Conservation (phyloP, 2,797 vertebrate species). For the Florisuga fusca region DNA sequence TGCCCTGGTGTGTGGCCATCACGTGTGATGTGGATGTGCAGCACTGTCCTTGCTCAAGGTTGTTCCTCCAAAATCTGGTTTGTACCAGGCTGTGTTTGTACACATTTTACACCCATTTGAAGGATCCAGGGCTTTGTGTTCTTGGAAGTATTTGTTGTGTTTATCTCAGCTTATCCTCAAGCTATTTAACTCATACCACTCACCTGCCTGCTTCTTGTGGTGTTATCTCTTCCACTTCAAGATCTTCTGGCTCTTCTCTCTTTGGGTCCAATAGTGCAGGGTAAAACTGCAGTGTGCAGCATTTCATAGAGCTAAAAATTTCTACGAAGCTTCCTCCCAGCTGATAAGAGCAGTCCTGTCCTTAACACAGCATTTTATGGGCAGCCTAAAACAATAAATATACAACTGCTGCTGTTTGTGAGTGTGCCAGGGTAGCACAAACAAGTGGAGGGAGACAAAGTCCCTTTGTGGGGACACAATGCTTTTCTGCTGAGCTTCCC, state of each 20-base stretch:
- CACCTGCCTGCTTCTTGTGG: neutral
- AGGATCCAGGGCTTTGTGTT: neutral
- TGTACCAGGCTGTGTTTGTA: neutral
- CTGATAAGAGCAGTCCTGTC: neutral
- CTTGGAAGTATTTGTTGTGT: neutral
- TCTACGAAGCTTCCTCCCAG: neutral
- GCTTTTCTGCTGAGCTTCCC: conserved; percentile 36
- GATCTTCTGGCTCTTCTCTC: neutral
- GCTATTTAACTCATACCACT: neutral
- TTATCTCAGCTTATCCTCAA: neutral
- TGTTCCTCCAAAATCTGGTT: neutral
- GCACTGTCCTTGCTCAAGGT: fast-evolving
- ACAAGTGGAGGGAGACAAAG: neutral
- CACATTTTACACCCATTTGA: neutral
- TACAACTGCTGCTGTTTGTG: conserved; percentile 14
- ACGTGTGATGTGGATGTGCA: neutral
- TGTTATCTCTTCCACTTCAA: neutral
- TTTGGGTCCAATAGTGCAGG: neutral
- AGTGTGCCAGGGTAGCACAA: neutral
- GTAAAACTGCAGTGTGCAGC: neutral
- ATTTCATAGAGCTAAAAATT: neutral
- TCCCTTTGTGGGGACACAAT: conserved; percentile 37
- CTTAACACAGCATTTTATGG: neutral
- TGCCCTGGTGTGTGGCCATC: neutral
- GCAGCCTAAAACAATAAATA: conserved; percentile 41